These are phyloP conservation scores for Siniperca scherzeri DNA, from an alignment of 2,797 vertebrate genomes.

Conservation along the genomic window DNA sequence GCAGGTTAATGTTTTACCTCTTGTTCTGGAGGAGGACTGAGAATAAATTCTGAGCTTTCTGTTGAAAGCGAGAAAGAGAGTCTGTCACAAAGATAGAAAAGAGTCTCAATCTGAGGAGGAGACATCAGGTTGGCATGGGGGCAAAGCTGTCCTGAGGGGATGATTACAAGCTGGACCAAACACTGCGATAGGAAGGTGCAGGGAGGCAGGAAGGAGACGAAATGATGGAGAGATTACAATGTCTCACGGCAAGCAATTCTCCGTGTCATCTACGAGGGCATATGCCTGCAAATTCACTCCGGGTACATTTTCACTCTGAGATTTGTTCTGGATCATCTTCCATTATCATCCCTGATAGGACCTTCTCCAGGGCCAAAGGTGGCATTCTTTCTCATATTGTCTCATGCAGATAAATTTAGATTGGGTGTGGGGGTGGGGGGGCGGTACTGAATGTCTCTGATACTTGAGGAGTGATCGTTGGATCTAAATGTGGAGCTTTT, in stretches of 20 bases:
- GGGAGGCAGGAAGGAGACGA: slow-evolving; percentile 54
- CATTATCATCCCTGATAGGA: slow-evolving; percentile 65
- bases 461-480: slow-evolving; percentile 55
- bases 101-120: slow-evolving; percentile 42
- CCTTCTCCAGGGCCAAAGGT: slow-evolving; percentile 45
- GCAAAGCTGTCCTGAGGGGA: slow-evolving; percentile 72
- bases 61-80: slow-evolving; percentile 41
- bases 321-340: slow-evolving; percentile 70
- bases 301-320: slow-evolving; percentile 57
- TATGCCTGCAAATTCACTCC: slow-evolving; percentile 50
- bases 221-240: slow-evolving; percentile 74
- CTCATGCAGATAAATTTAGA: slow-evolving; percentile 65
- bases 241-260: slow-evolving; percentile 69
- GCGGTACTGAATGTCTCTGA: slow-evolving; percentile 47
- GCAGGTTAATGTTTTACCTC: slow-evolving; percentile 51
- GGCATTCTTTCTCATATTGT: slow-evolving; percentile 54
- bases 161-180: slow-evolving; percentile 78
- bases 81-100: slow-evolving; percentile 23
- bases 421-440: slow-evolving; percentile 20
- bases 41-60: slow-evolving; percentile 27
- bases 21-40: slow-evolving; percentile 27
- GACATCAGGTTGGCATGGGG: slow-evolving; percentile 60
- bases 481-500: slow-evolving; percentile 69
- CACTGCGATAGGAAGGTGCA: slow-evolving; percentile 53
- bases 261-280: slow-evolving; percentile 67